Percentiles rank a stretch among this genome's conserved stretches.
Conservation (phyloP, 2,888 invertebrate species). For the Lasioglossum leucozonium region DNA sequence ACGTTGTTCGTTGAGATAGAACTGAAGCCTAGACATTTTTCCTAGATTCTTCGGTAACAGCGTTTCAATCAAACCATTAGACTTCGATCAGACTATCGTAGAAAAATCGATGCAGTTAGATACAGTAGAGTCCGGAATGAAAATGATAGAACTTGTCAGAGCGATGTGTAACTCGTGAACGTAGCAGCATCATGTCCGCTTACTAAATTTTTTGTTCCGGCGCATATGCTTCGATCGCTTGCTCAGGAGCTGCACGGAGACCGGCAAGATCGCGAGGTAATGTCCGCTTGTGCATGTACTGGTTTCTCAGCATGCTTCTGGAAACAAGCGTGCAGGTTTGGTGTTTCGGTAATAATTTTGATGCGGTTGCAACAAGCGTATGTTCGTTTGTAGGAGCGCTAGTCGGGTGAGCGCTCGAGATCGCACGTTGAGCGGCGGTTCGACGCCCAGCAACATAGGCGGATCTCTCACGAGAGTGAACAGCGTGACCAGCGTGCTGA, state of each 20-base stretch:
- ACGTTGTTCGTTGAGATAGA: too few relatives aligned
- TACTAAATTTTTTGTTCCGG: constrained; percentile 2
- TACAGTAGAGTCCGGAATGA: not conserved
- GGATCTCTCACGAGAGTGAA: constrained; percentile 89
- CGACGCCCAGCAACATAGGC: constrained; percentile 82
- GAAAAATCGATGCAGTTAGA: too few relatives aligned
- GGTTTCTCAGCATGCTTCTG: not conserved
- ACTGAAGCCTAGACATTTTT: too few relatives aligned
- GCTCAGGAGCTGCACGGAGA: constrained; percentile 55
- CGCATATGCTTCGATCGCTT: constrained; percentile 34
- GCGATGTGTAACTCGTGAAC: not conserved
- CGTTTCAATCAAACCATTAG: too few relatives aligned
- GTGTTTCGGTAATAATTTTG: not conserved
- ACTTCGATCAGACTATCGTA: too few relatives aligned
- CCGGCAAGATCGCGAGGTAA: constrained; percentile 61
- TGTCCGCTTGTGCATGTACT: not conserved
- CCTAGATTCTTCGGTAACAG: too few relatives aligned
- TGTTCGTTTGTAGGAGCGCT: constrained; percentile 74
- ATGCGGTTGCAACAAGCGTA: not conserved
- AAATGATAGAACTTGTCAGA: constrained; percentile 1
- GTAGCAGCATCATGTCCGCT: not conserved
- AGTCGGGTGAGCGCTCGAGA: constrained; percentile 82
- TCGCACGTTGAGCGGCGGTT: constrained; percentile 78
- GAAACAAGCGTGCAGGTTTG: not conserved
- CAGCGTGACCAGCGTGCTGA: constrained; percentile 92